Conservation (phyloP, 2,113 vertebrate genomes). For the Pao palembangensis region DNA sequence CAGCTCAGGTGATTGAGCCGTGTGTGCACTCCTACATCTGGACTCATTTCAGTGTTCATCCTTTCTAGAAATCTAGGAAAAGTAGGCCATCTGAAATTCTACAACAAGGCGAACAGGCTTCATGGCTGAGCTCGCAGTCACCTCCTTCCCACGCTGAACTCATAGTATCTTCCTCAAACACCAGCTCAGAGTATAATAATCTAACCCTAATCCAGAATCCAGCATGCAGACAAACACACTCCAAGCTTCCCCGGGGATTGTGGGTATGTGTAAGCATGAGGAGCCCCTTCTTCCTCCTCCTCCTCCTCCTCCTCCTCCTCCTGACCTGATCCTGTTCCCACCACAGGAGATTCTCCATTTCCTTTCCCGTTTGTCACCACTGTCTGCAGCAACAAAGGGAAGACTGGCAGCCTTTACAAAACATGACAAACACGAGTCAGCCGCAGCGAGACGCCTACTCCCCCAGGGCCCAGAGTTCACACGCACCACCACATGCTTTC, state of each 20-base stretch:
- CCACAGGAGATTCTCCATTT: constrained; percentile 48
- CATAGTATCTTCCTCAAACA: no score
- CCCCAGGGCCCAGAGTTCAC: constrained; percentile 49
- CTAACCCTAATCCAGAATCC: no score
- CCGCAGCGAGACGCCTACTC: constrained; percentile 42
- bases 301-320: constrained; percentile 21
- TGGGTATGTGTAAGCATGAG: not conserved
- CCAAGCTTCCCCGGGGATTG: constrained; percentile 24
- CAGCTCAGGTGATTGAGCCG: no score
- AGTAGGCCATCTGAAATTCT: no score
- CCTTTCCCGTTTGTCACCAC: constrained; percentile 45
- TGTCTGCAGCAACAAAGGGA: constrained; percentile 53
- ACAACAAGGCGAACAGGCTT: no score
- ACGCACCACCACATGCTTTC: constrained; percentile 44
- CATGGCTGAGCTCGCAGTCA: no score
- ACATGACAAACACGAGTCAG: constrained; percentile 51
- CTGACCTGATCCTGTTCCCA: constrained; percentile 49
- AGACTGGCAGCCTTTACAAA: constrained; percentile 60
- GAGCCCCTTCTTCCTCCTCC: not conserved
- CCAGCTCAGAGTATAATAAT: no score
- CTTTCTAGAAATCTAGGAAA: no score
- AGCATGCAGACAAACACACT: constrained; percentile 1
- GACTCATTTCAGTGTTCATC: no score
- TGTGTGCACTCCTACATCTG: no score
- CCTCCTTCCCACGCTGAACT: no score